Evolutionary conservation across 2,113 vertebrate species (phyloP).

Genomic region (Pipa parva): DNA sequence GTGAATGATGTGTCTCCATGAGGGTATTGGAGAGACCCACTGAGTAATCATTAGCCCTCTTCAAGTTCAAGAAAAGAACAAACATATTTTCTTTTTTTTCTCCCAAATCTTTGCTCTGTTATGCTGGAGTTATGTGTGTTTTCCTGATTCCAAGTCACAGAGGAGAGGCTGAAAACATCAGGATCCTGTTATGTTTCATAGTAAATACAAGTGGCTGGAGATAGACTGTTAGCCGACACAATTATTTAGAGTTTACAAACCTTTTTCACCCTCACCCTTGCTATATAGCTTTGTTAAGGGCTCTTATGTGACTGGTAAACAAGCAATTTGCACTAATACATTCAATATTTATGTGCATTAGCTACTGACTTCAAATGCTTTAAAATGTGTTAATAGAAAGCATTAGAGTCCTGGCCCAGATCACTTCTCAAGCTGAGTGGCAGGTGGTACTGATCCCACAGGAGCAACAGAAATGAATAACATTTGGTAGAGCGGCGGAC

Average conservation of each 20-base stretch:
- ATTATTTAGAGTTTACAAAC: background rate
- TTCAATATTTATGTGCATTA: constrained; percentile 53
- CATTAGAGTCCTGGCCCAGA: constrained; percentile 37
- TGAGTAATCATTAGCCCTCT: background rate
- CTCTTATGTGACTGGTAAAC: constrained; percentile 51
- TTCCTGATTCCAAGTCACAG: background rate
- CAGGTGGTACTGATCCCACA: background rate
- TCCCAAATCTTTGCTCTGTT: background rate
- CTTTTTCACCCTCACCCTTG: background rate
- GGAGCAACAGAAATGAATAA: background rate
- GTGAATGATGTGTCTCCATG: background rate
- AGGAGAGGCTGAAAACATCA: background rate
- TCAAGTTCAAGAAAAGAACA: background rate
- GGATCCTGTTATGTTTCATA: background rate
- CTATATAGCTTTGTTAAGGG: background rate
- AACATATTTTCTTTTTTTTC: too few relatives aligned
- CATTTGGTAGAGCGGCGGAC: too few relatives aligned
- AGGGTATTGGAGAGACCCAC: background rate
- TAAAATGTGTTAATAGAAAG: constrained; percentile 42
- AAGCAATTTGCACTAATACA: constrained; percentile 42
- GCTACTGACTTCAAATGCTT: constrained; percentile 50
- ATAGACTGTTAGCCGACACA: background rate
- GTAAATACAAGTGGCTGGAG: constrained; percentile 7
- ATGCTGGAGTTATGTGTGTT: background rate
- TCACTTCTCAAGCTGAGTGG: constrained; percentile 5